Percentiles rank a stretch among this genome's conserved stretches.
These are phyloP conservation scores for Centrocercus urophasianus DNA, from an alignment of 2,113 vertebrate genomes.

Conservation along the genomic window DNA sequence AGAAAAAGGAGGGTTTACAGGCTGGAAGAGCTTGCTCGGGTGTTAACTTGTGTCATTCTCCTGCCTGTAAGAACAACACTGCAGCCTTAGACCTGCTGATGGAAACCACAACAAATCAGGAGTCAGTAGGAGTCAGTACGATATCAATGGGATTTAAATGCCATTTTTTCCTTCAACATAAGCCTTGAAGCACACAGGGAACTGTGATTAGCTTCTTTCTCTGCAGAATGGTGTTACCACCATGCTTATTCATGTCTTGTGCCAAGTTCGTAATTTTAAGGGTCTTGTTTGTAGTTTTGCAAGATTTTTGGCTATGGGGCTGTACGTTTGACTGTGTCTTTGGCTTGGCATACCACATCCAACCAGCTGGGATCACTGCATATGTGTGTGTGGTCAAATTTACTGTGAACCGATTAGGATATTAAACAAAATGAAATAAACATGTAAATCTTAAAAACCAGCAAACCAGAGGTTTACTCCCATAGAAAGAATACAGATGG, in stretches of 20 bases:
- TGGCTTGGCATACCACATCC: constrained; percentile 13
- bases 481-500: constrained; percentile 73
- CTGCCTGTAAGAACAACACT: not conserved
- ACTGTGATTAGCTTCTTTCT: not conserved
- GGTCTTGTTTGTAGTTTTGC: constrained; percentile 44
- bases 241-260: not conserved
- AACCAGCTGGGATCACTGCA: constrained; percentile 39
- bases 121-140: not conserved
- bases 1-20: not conserved
- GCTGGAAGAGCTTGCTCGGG: not conserved
- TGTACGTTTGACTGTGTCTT: constrained; percentile 41
- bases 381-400: constrained; percentile 64
- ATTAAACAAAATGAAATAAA: constrained; percentile 75
- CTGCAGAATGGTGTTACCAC: not conserved
- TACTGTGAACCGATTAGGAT: constrained; percentile 70
- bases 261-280: constrained; percentile 36
- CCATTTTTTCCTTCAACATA: not conserved
- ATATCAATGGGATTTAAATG: not conserved
- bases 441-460: constrained; percentile 67
- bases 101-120: not conserved
- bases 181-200: not conserved
- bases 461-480: constrained; percentile 52
- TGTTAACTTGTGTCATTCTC: not conserved
- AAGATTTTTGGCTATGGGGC: constrained; percentile 30
- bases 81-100: not conserved